Percentiles rank a stretch among this genome's conserved stretches.
phyloP scores from a whole-genome alignment of 2,113 vertebrate genomes.

The Xenopus laevis region DNA sequence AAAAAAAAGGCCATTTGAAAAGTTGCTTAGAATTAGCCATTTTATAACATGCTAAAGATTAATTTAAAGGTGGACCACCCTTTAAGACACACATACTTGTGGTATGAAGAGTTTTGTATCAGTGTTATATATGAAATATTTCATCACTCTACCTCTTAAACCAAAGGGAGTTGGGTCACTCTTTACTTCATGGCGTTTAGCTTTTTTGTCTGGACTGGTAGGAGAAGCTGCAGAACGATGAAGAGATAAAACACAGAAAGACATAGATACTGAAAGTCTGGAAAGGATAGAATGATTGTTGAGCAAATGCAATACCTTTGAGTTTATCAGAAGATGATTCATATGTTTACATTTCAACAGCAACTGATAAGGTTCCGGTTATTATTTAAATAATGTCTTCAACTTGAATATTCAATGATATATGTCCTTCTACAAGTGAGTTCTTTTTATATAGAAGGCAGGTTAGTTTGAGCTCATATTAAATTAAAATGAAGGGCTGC shows the following conservation, averaged over 20 bases:
- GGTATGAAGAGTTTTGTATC: neutral
- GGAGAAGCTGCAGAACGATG: conserved; percentile 77
- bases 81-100: neutral
- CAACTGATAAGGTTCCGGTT: no score
- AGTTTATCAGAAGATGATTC: conserved; percentile 50
- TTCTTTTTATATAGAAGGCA: no score
- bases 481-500: no score
- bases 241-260: conserved; percentile 59
- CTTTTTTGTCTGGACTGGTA: conserved; percentile 91
- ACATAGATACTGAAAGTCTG: conserved; percentile 45
- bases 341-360: no score
- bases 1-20: no score
- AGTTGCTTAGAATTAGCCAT: no score
- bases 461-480: no score
- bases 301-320: conserved; percentile 53
- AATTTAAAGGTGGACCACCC: no score
- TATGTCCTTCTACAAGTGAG: no score
- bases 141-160: conserved; percentile 81
- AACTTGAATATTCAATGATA: no score
- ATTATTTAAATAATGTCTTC: no score
- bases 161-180: conserved; percentile 94
- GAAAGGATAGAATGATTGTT: conserved; percentile 46
- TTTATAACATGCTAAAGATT: no score
- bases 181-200: conserved; percentile 91
- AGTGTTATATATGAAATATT: conserved; percentile 41